phyloP scores from a whole-genome alignment of 2,797 vertebrate genomes.

The Pseudochirops cupreus region DNA sequence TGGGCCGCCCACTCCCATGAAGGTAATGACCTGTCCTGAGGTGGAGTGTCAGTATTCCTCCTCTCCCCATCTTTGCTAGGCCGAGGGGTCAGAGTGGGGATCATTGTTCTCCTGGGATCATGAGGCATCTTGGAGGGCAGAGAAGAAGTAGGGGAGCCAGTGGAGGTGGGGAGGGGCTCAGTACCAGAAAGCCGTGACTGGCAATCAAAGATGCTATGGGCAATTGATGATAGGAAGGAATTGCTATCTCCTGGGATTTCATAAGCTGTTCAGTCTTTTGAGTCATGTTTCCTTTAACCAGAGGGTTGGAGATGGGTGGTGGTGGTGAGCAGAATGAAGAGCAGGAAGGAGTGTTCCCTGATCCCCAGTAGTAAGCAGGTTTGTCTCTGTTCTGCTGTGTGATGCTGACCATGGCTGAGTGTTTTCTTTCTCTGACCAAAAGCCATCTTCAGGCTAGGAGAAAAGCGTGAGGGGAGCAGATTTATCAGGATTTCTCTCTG shows the following conservation, averaged over 20 bases:
- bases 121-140: neutral
- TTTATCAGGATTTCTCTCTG: neutral
- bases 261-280: neutral
- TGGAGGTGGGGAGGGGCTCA: neutral
- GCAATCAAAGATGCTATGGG: neutral
- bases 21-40: slow-evolving; percentile 80
- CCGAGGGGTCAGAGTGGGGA: neutral
- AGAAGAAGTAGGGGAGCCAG: neutral
- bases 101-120: neutral
- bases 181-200: neutral
- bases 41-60: neutral
- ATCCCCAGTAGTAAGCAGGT: neutral
- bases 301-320: neutral
- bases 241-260: neutral
- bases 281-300: neutral
- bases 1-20: slow-evolving; percentile 88
- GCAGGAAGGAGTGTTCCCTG: neutral
- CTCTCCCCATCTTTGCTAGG: neutral
- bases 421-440: neutral
- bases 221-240: neutral
- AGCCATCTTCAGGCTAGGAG: neutral
- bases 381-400: neutral
- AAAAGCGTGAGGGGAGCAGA: neutral
- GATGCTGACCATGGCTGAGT: neutral
- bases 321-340: neutral